These are phyloP conservation scores for Apodemus speciosus DNA, from an alignment of 2,113 vertebrate genomes.

Conservation along the genomic window DNA sequence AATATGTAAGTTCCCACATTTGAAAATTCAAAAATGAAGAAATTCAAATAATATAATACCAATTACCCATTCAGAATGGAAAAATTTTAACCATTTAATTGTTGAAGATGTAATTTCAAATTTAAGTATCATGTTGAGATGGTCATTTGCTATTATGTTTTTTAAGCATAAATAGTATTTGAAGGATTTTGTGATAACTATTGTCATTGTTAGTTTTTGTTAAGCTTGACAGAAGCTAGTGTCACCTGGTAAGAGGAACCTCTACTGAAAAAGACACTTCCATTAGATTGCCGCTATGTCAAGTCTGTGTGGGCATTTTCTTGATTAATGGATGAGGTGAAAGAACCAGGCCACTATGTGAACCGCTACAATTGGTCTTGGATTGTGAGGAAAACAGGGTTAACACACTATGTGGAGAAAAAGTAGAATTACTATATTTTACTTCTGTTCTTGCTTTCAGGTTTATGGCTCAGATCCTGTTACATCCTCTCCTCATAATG, in stretches of 20 bases:
- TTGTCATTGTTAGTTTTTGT: background rate
- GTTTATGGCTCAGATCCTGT: background rate
- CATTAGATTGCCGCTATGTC: background rate
- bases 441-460: background rate
- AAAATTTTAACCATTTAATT: background rate
- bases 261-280: background rate
- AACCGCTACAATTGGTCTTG: fast-evolving
- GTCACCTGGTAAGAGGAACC: too few relatives aligned
- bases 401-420: background rate
- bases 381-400: background rate
- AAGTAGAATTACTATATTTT: background rate
- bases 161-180: background rate
- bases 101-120: background rate
- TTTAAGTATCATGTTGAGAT: background rate
- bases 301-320: background rate
- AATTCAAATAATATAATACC: background rate
- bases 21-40: background rate
- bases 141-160: background rate
- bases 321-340: background rate
- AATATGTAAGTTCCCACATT: background rate
- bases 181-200: background rate
- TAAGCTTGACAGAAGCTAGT: background rate
- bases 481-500: background rate
- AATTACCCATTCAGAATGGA: background rate
- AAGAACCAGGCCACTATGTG: background rate